Base-by-base conservation (phyloP, 2,797 vertebrate genomes). In the Pagetopsis macropterus region DNA sequence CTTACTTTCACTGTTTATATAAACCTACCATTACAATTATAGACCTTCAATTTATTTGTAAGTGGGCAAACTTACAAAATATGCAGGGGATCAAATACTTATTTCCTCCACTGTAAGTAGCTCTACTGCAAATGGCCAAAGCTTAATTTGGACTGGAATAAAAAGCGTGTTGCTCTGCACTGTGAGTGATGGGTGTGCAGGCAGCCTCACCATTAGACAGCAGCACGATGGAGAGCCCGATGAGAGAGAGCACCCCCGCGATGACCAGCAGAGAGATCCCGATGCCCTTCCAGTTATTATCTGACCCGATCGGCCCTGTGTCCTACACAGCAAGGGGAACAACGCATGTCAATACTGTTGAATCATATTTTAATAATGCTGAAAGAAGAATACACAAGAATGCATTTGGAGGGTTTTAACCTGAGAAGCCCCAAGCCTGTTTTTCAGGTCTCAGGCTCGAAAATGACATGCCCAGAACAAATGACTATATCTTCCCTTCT, bases 231-330 rank as follows among this genome's bases (percentile, higher is more conserved):
- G 94, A 88, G 3, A 94, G 82, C 56, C 93, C 92, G 7, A 95
- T 95, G 48, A 94, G 70, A 0, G 93, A 95, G 16, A 94, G 86
- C 37, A 94, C 88, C 23, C 88, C 40, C 12, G 84, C 3, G 17
- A 95, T 94, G 43, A 95, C 94, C 84, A 95, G 81, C 63, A 95
- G 87, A 78, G 94, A 94, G 79, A 95, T 95, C 45, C 76, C 92
- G 11, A 95, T 94, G 9, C 94, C 93, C 66, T 95, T 95, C 94
- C 94, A 95, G 89, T 95, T 95, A 37, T 81, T 88, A 21, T 95
- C 93, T 1, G 66, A 40, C 44, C 80, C 91, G 3, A 90, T 75
- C 2, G 83, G 37, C 19, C 76, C 92, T 0, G 91, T n/a, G 49
- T 93, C 91, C 94, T 95, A 19, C 1, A 87, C 71, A 54, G 63